These are phyloP conservation scores for Enteromius trimaculatus DNA, from an alignment of 2,797 vertebrate genomes.

Conservation along the genomic window DNA sequence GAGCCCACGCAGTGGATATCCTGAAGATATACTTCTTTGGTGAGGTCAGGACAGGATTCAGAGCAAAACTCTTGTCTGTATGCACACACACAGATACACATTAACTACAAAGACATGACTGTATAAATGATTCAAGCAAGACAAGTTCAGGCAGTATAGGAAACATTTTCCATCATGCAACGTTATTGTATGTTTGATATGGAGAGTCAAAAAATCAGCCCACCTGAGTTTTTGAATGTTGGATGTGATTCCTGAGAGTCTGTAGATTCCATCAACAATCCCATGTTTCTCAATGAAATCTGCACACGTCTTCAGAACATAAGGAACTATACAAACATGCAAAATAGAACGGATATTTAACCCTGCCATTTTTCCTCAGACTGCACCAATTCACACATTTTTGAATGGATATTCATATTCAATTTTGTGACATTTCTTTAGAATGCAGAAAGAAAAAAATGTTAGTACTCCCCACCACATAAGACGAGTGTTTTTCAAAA, in stretches of 20 bases:
- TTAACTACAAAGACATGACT: conserved; percentile 8
- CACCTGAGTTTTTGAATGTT: conserved; percentile 97
- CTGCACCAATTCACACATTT: neutral
- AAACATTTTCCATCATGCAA: neutral
- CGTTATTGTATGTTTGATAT: neutral
- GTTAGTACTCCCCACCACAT: neutral
- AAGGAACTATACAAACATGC: conserved; percentile 80
- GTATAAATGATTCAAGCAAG: neutral
- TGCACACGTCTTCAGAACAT: conserved; percentile 92
- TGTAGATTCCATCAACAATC: conserved; percentile 96
- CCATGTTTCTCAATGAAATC: conserved; percentile 96
- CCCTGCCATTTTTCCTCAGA: neutral
- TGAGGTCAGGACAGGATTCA: conserved; percentile 94
- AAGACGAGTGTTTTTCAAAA: neutral
- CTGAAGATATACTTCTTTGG: conserved; percentile 97
- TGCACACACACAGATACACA: conserved; percentile 39
- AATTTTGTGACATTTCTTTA: neutral
- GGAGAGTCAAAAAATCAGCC: neutral
- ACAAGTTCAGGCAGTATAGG: neutral
- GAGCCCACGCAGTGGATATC: conserved; percentile 99
- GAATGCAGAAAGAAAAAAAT: neutral
- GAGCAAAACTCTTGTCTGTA: conserved; percentile 96
- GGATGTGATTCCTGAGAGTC: conserved; percentile 94
- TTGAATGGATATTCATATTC: neutral
- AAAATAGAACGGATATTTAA: neutral